Base-by-base conservation (phyloP, 2,113 vertebrate genomes). In the Ciconia maguari region DNA sequence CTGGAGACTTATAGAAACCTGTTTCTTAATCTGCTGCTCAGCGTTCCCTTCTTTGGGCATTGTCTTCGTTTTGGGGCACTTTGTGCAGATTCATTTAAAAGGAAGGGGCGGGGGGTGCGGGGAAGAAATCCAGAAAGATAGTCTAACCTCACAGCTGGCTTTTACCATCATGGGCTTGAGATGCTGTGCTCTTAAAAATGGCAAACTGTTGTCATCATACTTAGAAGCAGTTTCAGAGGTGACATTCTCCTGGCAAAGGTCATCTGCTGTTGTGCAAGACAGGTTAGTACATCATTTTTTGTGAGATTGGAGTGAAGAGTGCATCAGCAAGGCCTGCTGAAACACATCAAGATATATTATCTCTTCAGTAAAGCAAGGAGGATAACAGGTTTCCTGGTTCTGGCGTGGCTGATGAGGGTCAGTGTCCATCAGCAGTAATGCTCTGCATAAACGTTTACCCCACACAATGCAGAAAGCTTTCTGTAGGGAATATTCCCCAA, bases 281-380 rank as follows among this genome's bases (percentile, higher is more conserved):
- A 30, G 26, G 69, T 87, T 77, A 41, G 48, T 58, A 36, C 48
- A 48, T 22, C 5, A 15, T n/a, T 60, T 85, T 87, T 89, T 83
- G 71, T 51, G 42, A 75, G 29, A 60, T 7, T 92, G 55, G 41
- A 83, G 87, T 51, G 36, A 42, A 84, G 34, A 89, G 61, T 57
- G 38, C 65, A 69, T 71, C 65, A 69, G 54, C 77, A 72, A 82
- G 91, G 36, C 52, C 76, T 55, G 87, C 74, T 89, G 85, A 78
- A 95, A 69, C 22, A 41, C 30, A 83, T 95, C 62, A 86, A 90
- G 17, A 34, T 82, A 14, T 94, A 65, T 69, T 82, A 92, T 52
- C 60, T 71, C 81, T 52, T 87, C 80, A 70, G 52, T 38, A 86
- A 57, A 84, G 57, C 76, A 61, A 76, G 46, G 49, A 93, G 55